These are phyloP conservation scores for Chloroceryle amazona DNA, from an alignment of 2,797 vertebrate species.

Conservation along the genomic window DNA sequence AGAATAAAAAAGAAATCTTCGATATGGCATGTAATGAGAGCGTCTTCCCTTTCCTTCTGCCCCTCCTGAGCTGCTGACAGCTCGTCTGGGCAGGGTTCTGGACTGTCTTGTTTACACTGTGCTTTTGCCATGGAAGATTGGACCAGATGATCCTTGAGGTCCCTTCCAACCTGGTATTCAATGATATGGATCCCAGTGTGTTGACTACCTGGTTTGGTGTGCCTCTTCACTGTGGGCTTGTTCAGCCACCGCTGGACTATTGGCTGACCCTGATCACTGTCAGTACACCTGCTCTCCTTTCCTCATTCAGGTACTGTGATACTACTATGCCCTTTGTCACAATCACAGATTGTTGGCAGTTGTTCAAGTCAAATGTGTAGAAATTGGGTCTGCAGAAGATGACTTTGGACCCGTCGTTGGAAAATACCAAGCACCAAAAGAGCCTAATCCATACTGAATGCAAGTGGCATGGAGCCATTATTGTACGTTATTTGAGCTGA, in stretches of 20 bases:
- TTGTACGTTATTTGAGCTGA: not conserved
- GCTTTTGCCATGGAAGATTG: not conserved
- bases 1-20: not conserved
- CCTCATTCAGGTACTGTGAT: not conserved
- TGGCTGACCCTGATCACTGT: not conserved
- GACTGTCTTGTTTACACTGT: not conserved
- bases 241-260: not conserved
- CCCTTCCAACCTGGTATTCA: not conserved
- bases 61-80: not conserved
- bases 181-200: not conserved
- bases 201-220: not conserved
- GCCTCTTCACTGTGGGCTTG: not conserved
- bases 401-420: slow-evolving; percentile 6
- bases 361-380: not conserved
- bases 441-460: rapidly evolving
- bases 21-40: not conserved
- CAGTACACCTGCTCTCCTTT: not conserved
- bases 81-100: not conserved
- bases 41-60: not conserved
- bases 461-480: not conserved
- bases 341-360: not conserved
- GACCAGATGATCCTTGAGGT: not conserved
- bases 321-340: slow-evolving; percentile 21
- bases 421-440: not conserved
- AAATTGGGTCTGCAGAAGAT: not conserved